Percentiles rank a stretch among this genome's conserved stretches.
phyloP scores from a whole-genome alignment of 2,888 invertebrate genomes.

The Pherbina coryleti region DNA sequence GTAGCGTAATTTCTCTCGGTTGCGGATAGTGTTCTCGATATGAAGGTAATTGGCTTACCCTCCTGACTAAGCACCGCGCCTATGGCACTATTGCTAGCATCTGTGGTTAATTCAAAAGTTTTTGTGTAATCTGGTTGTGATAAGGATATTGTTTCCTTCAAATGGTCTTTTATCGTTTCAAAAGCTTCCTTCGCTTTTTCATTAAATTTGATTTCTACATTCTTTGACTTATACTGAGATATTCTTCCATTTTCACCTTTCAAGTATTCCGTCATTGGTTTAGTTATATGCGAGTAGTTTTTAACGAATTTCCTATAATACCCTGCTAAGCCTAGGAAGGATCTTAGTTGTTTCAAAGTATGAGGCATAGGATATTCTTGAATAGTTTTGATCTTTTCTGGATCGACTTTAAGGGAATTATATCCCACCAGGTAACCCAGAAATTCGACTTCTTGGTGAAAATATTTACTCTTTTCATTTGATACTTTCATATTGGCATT shows the following conservation, averaged over 20 bases:
- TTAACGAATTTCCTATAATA: neutral
- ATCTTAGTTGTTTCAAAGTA: neutral
- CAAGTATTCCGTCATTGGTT: too few relatives aligned
- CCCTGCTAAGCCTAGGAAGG: neutral
- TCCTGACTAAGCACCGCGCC: neutral
- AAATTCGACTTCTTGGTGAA: neutral
- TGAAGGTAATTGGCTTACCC: too few relatives aligned
- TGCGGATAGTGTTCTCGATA: neutral
- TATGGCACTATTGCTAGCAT: neutral
- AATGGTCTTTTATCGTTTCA: neutral
- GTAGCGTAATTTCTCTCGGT: neutral
- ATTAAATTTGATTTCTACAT: too few relatives aligned
- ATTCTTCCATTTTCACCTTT: too few relatives aligned
- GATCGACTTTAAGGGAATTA: neutral
- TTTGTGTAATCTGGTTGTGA: too few relatives aligned
- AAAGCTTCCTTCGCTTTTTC: too few relatives aligned
- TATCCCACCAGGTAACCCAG: neutral
- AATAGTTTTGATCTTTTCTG: neutral
- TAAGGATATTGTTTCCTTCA: too few relatives aligned
- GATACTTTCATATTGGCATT: neutral
- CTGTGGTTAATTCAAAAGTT: too few relatives aligned
- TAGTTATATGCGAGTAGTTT: too few relatives aligned
- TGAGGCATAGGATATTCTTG: slow-evolving; percentile 1
- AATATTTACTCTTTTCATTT: neutral
- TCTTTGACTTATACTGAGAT: too few relatives aligned